Conservation (phyloP, 1,140 invertebrate genomes). For the Apis dorsata region DNA sequence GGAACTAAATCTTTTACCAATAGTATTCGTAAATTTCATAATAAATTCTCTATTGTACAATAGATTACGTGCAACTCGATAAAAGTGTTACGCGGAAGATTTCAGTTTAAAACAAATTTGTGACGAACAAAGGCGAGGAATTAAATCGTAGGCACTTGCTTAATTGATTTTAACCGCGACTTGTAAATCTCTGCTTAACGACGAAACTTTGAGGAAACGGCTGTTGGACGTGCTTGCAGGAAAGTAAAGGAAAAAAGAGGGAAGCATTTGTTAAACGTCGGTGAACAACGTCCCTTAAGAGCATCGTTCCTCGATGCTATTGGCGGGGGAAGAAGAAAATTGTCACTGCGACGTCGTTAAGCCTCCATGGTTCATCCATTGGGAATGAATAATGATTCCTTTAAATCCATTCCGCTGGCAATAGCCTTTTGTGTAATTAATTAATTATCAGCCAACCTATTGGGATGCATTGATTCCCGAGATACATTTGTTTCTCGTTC, state of each 20-base stretch:
- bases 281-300: constrained; percentile 22
- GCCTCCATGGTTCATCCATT: constrained; percentile 17
- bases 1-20: too few relatives aligned
- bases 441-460: constrained; percentile 33
- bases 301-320: constrained; percentile 18
- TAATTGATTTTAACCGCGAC: constrained; percentile 44
- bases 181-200: constrained; percentile 32
- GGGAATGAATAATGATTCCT: constrained; percentile 44
- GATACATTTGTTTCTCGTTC: not conserved
- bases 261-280: constrained; percentile 47
- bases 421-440: constrained; percentile 41
- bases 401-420: not conserved
- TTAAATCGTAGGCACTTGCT: not conserved
- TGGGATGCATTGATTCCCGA: constrained; percentile 1
- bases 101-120: not conserved
- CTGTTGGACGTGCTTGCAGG: not conserved
- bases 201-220: constrained; percentile 33
- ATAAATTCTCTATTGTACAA: too few relatives aligned
- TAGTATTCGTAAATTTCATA: too few relatives aligned
- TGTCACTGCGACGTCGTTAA: constrained; percentile 40
- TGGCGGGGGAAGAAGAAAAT: constrained; percentile 32
- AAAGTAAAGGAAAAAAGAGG: constrained; percentile 9
- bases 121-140: not conserved
- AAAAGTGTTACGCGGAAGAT: not conserved
- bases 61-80: not conserved